Evolutionary conservation across 1,140 invertebrate genomes (phyloP).

Genomic region (Apolygus lucorum): DNA sequence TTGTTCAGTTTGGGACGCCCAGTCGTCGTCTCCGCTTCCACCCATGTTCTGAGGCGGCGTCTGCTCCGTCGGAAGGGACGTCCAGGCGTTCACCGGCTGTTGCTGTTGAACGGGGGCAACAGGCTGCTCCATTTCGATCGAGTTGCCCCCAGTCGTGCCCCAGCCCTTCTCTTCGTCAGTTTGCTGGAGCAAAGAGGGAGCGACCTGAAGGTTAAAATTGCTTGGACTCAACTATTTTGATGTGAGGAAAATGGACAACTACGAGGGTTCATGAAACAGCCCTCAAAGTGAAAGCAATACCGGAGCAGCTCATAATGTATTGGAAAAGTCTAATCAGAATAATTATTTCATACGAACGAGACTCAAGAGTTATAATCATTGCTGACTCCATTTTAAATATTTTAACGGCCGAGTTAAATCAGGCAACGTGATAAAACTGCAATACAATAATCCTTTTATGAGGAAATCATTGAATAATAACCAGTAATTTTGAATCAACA

Average conservation of each 20-base stretch:
- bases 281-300: background rate
- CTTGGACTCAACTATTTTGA: background rate
- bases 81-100: background rate
- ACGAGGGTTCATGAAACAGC: background rate
- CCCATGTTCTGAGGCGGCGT: background rate
- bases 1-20: slow-evolving; percentile 8
- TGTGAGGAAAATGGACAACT: background rate
- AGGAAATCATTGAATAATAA: too few relatives aligned
- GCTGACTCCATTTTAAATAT: too few relatives aligned
- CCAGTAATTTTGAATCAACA: too few relatives aligned
- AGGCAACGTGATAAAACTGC: too few relatives aligned
- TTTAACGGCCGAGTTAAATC: too few relatives aligned
- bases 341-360: background rate
- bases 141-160: background rate
- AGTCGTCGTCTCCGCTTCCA: background rate
- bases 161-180: slow-evolving; percentile 21
- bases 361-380: too few relatives aligned
- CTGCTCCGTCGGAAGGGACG: background rate
- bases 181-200: slow-evolving; percentile 4
- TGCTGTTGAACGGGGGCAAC: background rate
- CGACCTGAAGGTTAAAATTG: too few relatives aligned
- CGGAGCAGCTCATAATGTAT: background rate
- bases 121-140: background rate
- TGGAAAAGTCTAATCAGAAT: background rate
- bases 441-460: too few relatives aligned